Base-by-base conservation (phyloP, 2,797 vertebrate species). In the Anguilla marmorata region DNA sequence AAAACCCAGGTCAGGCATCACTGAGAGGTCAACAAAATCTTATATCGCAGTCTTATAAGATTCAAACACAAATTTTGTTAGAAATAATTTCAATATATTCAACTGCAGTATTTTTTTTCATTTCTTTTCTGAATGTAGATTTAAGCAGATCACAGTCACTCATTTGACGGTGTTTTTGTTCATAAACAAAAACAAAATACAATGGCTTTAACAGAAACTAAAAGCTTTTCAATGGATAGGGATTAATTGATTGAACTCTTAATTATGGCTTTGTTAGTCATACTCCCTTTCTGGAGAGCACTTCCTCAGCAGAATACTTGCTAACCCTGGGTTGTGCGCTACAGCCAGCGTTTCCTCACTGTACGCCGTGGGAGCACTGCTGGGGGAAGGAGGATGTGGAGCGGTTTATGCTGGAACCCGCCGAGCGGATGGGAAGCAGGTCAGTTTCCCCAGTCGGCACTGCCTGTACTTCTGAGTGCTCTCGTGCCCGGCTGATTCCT, bases 331-430 rank as follows among this genome's bases (percentile, higher is more conserved):
- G 33, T 45, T 79, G 37, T 48, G 74, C 30, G 21, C 79, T 69
- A 30, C 86, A 87, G 86, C 21, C 58, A 50, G 58, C 24, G 76
- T 88, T 45, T 19, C 30, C 41, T 74, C 82, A 8, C 83, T 85
- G 48, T 85, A 74, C 63, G 54, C 27, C 9, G 2, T 56, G 66
- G 87, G 83, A 54, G n/a, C 27, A 14, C 72, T 74, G 60, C 66
- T 88, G 63, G 87, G 87, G 21, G 52, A 88, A 48, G 87, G 87
- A n/a, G 82, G 87, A 1, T 88, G 63, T 58, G 87, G 87, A 21
- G 45, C 63, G 7, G 87, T 88, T 0, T 88, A 85, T 16, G 87
- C 87, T 9, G 87, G 79, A 37, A 85, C 66, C 60, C 82, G 87
- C 16, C 37, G 66, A 52, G 84, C 41, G 14, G 66, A 88, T 41